A percentile compares a stretch with the other conserved stretches of the same genome.
Conservation (phyloP, 2,113 vertebrate genomes). For the Mohoua ochrocephala region DNA sequence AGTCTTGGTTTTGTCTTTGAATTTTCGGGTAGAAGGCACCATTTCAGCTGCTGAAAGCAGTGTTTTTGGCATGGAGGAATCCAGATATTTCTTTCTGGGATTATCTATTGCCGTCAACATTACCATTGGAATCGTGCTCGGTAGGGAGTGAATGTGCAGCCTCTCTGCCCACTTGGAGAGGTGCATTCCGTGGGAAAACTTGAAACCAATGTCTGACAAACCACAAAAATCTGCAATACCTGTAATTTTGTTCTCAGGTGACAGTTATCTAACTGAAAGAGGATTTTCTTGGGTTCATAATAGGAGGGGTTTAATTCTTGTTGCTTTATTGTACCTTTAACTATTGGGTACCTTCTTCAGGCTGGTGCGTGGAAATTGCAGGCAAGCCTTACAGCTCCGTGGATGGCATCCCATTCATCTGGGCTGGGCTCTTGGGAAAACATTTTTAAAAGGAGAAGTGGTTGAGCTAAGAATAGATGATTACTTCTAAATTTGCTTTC, state of each 20-base stretch:
- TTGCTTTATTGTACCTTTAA: background rate
- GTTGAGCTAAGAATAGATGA: background rate
- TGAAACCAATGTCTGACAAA: background rate
- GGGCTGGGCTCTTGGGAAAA: background rate
- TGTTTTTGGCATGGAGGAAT: background rate
- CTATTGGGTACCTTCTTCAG: background rate
- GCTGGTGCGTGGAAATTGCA: background rate
- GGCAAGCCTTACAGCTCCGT: rapidly evolving
- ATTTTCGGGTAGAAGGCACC: background rate
- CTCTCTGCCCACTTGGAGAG: background rate
- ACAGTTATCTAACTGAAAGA: background rate
- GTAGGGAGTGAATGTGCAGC: background rate
- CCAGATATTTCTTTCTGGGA: background rate
- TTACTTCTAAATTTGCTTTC: background rate
- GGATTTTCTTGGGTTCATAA: background rate
- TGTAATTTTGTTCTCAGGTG: background rate
- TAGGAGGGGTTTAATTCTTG: background rate
- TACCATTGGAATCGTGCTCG: rapidly evolving
- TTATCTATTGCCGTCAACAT: background rate
- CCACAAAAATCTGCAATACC: background rate
- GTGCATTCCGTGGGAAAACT: background rate
- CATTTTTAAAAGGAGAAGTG: background rate
- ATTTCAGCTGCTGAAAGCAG: constrained; percentile 19
- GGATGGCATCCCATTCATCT: background rate
- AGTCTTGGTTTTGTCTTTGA: background rate